Percentiles rank a stretch among this genome's conserved stretches.
phyloP scores from a whole-genome alignment of 2,113 vertebrate genomes.

The Thryonomys swinderianus region DNA sequence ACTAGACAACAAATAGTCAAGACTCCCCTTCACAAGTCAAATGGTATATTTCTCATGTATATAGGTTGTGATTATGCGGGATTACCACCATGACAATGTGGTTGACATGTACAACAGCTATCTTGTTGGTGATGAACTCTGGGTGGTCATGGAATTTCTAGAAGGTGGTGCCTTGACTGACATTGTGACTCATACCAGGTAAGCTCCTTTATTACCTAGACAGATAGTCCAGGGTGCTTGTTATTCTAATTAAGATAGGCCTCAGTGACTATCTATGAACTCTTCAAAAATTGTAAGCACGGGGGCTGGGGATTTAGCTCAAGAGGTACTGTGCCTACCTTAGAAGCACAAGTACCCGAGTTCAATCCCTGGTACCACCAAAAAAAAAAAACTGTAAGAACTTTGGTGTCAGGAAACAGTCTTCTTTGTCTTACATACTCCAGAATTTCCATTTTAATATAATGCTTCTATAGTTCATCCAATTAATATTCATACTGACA shows the following conservation, averaged over 20 bases:
- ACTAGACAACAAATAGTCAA: not conserved
- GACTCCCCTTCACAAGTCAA: not conserved
- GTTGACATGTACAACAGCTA: constrained; percentile 99
- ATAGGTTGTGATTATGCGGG: constrained; percentile 99
- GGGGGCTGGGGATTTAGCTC: too few relatives aligned
- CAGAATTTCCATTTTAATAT: not conserved
- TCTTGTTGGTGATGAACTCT: constrained; percentile 96
- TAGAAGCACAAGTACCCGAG: too few relatives aligned
- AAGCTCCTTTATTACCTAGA: constrained; percentile 58
- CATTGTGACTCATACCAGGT: constrained; percentile 99
- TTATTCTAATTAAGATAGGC: not conserved
- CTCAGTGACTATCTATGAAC: not conserved
- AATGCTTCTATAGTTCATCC: not conserved
- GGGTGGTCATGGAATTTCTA: constrained; percentile 99
- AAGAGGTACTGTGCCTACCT: too few relatives aligned
- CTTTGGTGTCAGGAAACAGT: not conserved
- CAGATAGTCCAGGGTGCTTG: not conserved
- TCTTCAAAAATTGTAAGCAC: not conserved
- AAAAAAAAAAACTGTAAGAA: not conserved
- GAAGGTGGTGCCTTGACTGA: constrained; percentile 98
- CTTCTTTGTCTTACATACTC: not conserved
- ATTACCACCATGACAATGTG: constrained; percentile 99
- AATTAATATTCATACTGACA: not conserved
- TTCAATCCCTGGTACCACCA: too few relatives aligned
- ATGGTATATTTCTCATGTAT: constrained; percentile 54